Conservation (phyloP, 2,888 invertebrate species). For the Calameuta pallipes region DNA sequence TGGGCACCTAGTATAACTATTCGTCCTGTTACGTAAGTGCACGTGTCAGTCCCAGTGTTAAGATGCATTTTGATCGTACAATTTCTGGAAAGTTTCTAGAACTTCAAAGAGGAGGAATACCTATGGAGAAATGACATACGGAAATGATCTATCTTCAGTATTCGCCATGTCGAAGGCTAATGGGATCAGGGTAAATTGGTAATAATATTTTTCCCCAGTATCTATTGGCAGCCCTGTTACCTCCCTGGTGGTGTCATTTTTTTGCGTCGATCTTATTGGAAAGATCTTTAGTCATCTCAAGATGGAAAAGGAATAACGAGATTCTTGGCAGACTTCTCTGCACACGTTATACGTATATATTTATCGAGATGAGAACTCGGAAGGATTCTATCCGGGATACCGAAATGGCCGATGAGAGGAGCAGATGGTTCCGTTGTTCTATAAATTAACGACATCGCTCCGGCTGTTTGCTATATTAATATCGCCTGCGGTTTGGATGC, state of each 20-base stretch:
- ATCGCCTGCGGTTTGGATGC: not conserved
- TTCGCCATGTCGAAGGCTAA: not conserved
- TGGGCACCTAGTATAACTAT: not conserved
- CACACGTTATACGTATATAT: not conserved
- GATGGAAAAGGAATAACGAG: not conserved
- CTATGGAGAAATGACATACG: not conserved
- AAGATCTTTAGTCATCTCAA: not conserved
- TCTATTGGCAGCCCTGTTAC: not conserved
- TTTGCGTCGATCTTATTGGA: not conserved
- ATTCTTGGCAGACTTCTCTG: not conserved
- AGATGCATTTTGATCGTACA: not conserved
- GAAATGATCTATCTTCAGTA: no score
- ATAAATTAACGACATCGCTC: not conserved
- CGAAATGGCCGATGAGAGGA: not conserved
- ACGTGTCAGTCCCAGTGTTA: not conserved
- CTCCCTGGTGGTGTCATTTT: not conserved
- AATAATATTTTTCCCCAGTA: not conserved
- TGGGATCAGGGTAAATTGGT: not conserved
- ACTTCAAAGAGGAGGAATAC: not conserved
- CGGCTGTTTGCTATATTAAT: constrained; percentile 12
- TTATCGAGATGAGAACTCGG: not conserved
- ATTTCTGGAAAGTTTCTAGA: not conserved
- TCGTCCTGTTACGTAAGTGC: not conserved
- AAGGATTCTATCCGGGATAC: not conserved
- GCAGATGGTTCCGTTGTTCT: not conserved